Conservation (phyloP, 2,113 vertebrate genomes). For the Tragulus kanchil region DNA sequence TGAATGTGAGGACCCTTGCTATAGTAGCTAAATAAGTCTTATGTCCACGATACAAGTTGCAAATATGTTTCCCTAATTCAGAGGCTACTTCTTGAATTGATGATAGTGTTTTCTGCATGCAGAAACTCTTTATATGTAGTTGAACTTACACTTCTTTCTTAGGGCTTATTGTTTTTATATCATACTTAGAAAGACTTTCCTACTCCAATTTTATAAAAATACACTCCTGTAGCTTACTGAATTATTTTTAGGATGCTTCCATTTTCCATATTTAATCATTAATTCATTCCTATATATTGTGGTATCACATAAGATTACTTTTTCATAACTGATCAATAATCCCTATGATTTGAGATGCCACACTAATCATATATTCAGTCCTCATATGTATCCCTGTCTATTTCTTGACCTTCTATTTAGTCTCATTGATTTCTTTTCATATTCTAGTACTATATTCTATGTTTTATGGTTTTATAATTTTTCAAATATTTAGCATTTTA, state of each 20-base stretch:
- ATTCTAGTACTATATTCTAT: not conserved
- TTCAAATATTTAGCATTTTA: not conserved
- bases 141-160: not conserved
- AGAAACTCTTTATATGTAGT: slow-evolving; percentile 4
- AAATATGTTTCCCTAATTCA: not conserved
- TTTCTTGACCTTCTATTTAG: not conserved
- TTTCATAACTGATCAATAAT: not conserved
- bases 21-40: not conserved
- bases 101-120: not conserved
- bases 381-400: not conserved
- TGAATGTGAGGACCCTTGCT: not conserved
- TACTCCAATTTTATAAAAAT: not conserved
- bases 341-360: not conserved
- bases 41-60: not conserved
- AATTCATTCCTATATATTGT: not conserved
- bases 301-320: not conserved
- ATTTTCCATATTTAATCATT: slow-evolving; percentile 16
- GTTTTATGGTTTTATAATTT: not conserved
- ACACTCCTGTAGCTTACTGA: not conserved
- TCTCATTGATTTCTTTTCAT: not conserved
- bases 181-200: not conserved
- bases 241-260: not conserved
- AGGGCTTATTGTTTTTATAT: not conserved
- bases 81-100: slow-evolving; percentile 19
- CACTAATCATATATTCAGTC: not conserved